Percentiles rank a stretch among this genome's conserved stretches.
Evolutionary conservation across 2,888 invertebrate species (phyloP).

Genomic region (Tigriopus californicus): DNA sequence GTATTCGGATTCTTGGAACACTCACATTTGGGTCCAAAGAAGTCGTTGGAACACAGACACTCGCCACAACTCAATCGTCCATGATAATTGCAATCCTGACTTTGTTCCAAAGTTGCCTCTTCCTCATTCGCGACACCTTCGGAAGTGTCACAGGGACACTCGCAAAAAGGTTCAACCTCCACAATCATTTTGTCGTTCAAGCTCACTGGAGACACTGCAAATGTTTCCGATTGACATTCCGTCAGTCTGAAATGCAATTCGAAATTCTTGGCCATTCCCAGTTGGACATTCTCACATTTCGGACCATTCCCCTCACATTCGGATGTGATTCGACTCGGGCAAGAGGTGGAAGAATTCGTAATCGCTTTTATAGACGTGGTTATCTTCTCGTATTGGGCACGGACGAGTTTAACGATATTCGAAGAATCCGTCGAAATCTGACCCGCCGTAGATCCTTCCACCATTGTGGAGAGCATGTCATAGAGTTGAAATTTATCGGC

Average conservation of each 20-base stretch:
- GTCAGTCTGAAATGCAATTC: not conserved
- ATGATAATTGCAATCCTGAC: not conserved
- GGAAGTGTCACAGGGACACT: not conserved
- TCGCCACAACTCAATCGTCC: constrained; percentile 9
- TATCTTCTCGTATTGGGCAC: not conserved
- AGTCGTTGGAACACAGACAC: not conserved
- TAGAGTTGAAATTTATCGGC: not conserved
- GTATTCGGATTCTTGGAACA: not conserved
- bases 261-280: constrained; percentile 3
- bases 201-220: constrained; percentile 6
- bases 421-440: not conserved
- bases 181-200: not conserved
- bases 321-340: too few relatives aligned
- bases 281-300: not conserved
- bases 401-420: constrained; percentile 7
- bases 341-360: too few relatives aligned
- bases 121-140: not conserved
- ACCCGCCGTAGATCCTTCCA: not conserved
- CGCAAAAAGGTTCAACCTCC: constrained; percentile 10
- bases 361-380: constrained; percentile 1
- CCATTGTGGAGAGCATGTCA: not conserved
- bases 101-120: not conserved
- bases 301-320: not conserved
- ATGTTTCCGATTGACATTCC: not conserved
- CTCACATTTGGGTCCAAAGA: constrained; percentile 3